Evolutionary conservation across 2,888 invertebrate species (phyloP), one percentile per base, ranked within the genome.

Genomic region (Schrankia costaestrigalis): DNA sequence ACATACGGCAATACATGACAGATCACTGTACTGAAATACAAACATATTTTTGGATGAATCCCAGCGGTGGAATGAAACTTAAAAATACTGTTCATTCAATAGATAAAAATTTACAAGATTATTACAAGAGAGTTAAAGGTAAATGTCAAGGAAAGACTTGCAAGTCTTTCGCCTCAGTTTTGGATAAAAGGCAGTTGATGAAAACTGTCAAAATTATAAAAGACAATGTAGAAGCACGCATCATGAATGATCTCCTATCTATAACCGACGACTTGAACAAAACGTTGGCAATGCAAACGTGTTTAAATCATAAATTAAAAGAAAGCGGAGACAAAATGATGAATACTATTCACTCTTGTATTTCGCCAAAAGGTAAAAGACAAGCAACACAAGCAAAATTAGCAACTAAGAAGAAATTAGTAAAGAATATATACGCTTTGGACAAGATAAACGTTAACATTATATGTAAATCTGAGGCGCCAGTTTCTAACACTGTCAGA

Each of bases 11-110:
- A 7, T 86, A 71, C 25, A 81, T 84, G 71, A 63, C 49, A 3
- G 74, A 76, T 9, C 83, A 86, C 46, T 84, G 82, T 35, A 76
- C 77, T 1, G 85, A 84, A 48, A 77, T 86, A 32, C 82, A 84
- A 50, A 78, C 78, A 0, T 86, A 57, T 44, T 85, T 83, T 29
- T 70, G 67, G 67, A 71, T 74, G 67, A 84, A 84, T 35, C 85
- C 85, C 0, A 65, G 37, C 1, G 80, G 76, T 1, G 84, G 84
- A 0, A 70, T 72, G 27, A 76, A 72, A 40, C 47, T 86, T 1
- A 65, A 68, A 52, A 75, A 83, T 11, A 46, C 68, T 0, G 76
- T 86, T 0, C 71, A 64, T 31, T 72, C 49, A 31, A 69, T 85
- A 2, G 78, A 81, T 29, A 73, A 51, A 45, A 68, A 55, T 11